Evolutionary conservation across 2,888 invertebrate genomes (phyloP).

Genomic region (Pollenia labialis): DNA sequence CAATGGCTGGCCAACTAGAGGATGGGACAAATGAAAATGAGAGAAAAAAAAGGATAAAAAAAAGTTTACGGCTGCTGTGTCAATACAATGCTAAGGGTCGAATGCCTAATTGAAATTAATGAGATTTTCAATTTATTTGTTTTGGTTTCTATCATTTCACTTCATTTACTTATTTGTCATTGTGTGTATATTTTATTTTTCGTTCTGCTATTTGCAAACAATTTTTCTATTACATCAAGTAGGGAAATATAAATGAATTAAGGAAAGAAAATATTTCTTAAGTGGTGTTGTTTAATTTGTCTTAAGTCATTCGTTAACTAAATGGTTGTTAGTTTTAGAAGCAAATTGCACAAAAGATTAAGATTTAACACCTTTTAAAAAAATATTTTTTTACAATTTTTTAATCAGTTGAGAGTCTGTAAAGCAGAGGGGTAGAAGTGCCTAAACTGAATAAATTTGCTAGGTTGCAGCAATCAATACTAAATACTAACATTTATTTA

Average conservation of each 20-base stretch:
- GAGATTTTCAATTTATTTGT: constrained; percentile 73
- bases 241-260: constrained; percentile 1
- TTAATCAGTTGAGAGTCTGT: neutral
- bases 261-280: neutral
- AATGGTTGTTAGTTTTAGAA: neutral
- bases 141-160: constrained; percentile 63
- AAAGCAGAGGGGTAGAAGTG: no score
- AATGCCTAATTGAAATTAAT: constrained; percentile 73
- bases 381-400: neutral
- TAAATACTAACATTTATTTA: no score
- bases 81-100: constrained; percentile 68
- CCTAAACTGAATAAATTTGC: no score
- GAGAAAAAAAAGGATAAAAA: constrained; percentile 46
- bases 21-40: constrained; percentile 11
- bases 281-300: neutral
- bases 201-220: neutral
- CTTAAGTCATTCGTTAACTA: constrained; percentile 2
- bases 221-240: constrained; percentile 6
- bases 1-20: neutral
- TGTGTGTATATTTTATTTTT: neutral
- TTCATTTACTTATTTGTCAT: constrained; percentile 18
- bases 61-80: constrained; percentile 66
- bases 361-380: neutral
- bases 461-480: no score
- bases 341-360: constrained; percentile 13